phyloP scores from a whole-genome alignment of 2,888 invertebrate species.

The Anthoptus insignis region DNA sequence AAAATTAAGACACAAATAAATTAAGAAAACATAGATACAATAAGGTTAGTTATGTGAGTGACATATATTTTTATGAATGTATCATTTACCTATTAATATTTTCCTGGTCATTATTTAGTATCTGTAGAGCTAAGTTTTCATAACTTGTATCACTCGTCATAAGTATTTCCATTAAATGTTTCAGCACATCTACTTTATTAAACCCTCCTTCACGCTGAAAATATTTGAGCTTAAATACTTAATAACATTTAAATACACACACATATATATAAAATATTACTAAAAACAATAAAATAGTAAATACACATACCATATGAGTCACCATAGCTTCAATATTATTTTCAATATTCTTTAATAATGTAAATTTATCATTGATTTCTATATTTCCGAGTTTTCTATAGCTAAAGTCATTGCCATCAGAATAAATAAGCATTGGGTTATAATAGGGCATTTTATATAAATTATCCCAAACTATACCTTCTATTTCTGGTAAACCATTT shows the following conservation, averaged over 20 bases:
- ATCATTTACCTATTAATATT: no score
- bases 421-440: slow-evolving; percentile 87
- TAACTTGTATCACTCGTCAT: slow-evolving; percentile 72
- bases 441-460: slow-evolving; percentile 85
- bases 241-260: no score
- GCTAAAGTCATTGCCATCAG: slow-evolving; percentile 88
- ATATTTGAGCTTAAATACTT: slow-evolving; percentile 52
- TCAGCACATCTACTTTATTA: slow-evolving; percentile 74
- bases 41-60: no score
- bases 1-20: slow-evolving; percentile 51
- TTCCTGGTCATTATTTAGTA: slow-evolving; percentile 67
- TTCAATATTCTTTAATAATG: slow-evolving; percentile 69
- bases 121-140: slow-evolving; percentile 64
- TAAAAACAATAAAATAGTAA: neutral
- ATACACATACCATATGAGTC: slow-evolving; percentile 68
- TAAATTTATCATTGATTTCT: slow-evolving; percentile 64
- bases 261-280: neutral
- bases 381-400: slow-evolving; percentile 79
- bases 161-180: slow-evolving; percentile 74
- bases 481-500: slow-evolving; percentile 87
- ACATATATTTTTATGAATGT: no score
- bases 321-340: slow-evolving; percentile 64
- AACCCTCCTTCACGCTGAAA: slow-evolving; percentile 72
- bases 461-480: slow-evolving; percentile 82
- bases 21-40: no score